phyloP scores from a whole-genome alignment of 2,113 vertebrate species.

The Bujurquina vittata region DNA sequence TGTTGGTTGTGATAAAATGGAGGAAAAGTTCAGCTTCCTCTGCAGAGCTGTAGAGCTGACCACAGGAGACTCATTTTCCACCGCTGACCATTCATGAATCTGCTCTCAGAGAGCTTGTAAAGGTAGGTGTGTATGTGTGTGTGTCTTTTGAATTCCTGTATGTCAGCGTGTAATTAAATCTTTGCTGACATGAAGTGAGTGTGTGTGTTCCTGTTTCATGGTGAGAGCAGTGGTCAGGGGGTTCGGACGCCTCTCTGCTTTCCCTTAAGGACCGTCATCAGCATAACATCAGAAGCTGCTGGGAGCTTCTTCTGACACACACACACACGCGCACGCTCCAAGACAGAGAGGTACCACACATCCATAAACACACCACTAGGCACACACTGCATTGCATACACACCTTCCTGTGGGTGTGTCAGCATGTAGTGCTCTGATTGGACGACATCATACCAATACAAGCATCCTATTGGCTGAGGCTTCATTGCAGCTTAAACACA shows the following conservation, averaged over 20 bases:
- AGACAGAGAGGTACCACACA: constrained; percentile 5
- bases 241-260: constrained; percentile 42
- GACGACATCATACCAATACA: constrained; percentile 19
- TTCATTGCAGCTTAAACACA: constrained; percentile 19
- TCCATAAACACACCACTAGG: neutral
- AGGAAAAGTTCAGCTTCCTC: constrained; percentile 72
- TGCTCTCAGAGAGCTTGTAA: constrained; percentile 44
- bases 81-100: constrained; percentile 53
- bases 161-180: constrained; percentile 71
- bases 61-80: constrained; percentile 60
- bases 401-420: constrained; percentile 72
- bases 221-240: constrained; percentile 65
- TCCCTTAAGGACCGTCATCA: constrained; percentile 63
- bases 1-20: constrained; percentile 77
- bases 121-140: constrained; percentile 14
- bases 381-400: constrained; percentile 32
- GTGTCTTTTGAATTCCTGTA: constrained; percentile 54
- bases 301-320: constrained; percentile 20
- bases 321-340: neutral
- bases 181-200: constrained; percentile 67
- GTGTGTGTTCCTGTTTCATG: constrained; percentile 67
- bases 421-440: constrained; percentile 47
- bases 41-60: constrained; percentile 49
- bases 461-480: constrained; percentile 46
- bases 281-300: constrained; percentile 64